Evolutionary conservation across 1,140 invertebrate species (phyloP).

Genomic region (Periplaneta americana): DNA sequence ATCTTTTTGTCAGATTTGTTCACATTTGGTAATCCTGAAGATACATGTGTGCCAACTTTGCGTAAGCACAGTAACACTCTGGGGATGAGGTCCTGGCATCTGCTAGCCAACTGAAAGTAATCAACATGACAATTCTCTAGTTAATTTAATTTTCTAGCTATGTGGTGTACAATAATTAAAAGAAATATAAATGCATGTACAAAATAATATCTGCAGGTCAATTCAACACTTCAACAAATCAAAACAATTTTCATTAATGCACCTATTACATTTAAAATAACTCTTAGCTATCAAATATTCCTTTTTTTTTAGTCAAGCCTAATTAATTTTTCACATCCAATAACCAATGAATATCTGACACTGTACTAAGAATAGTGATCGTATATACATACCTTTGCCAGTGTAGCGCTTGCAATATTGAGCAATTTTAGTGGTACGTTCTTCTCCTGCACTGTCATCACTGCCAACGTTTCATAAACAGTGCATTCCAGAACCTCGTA

Average conservation of each 20-base stretch:
- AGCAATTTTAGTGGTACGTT: constrained; percentile 4
- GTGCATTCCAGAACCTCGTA: constrained; percentile 15
- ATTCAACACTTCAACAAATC: too few species aligned
- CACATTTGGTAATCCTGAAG: neutral
- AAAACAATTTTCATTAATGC: too few species aligned
- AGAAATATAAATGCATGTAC: too few species aligned
- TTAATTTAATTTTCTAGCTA: too few species aligned
- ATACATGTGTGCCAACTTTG: constrained; percentile 10
- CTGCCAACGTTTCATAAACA: constrained; percentile 13
- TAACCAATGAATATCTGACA: too few species aligned
- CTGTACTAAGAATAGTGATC: too few species aligned
- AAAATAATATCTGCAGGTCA: too few species aligned
- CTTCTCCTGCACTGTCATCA: neutral
- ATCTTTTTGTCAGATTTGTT: neutral
- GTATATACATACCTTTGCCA: constrained; percentile 17
- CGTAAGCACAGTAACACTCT: constrained; percentile 3
- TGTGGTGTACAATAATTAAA: too few species aligned
- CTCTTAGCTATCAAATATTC: too few species aligned
- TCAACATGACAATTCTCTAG: neutral
- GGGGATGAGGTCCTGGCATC: constrained; percentile 12
- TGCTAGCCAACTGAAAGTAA: constrained; percentile 9
- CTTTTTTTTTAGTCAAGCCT: too few species aligned
- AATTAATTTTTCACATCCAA: too few species aligned
- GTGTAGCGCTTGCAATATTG: constrained; percentile 7
- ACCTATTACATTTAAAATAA: too few species aligned